Percentiles rank a stretch among this genome's conserved stretches.
Evolutionary conservation across 1,140 invertebrate species (phyloP).

Genomic region (Zeugodacus cucurbitae): DNA sequence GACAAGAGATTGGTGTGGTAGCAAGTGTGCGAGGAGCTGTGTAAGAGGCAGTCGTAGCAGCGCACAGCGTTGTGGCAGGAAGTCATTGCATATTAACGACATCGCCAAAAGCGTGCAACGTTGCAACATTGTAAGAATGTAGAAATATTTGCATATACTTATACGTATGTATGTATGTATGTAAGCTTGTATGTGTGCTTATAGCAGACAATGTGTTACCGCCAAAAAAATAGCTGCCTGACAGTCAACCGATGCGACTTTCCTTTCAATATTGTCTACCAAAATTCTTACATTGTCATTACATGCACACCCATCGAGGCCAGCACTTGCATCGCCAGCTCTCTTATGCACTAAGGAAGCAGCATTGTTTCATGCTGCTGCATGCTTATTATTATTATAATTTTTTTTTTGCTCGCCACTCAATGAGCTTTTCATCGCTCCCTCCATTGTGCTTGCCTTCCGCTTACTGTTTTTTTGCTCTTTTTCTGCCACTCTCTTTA

Average conservation of each 20-base stretch:
- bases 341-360: background rate
- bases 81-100: constrained; percentile 12
- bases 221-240: background rate
- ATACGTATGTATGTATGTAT: background rate
- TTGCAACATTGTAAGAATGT: background rate
- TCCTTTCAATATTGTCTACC: background rate
- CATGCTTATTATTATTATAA: background rate
- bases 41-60: background rate
- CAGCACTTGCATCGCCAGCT: background rate
- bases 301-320: background rate
- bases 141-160: background rate
- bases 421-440: background rate
- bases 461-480: background rate
- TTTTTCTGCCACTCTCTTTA: background rate
- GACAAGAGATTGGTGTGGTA: background rate
- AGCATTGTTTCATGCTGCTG: background rate
- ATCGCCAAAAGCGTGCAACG: background rate
- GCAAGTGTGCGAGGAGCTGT: background rate
- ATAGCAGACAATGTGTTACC: background rate
- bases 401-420: background rate
- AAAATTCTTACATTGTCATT: background rate
- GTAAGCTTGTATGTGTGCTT: background rate
- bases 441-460: background rate
- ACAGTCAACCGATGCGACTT: background rate
- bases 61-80: background rate